phyloP scores from a whole-genome alignment of 2,888 invertebrate species.

The Autographa gamma region DNA sequence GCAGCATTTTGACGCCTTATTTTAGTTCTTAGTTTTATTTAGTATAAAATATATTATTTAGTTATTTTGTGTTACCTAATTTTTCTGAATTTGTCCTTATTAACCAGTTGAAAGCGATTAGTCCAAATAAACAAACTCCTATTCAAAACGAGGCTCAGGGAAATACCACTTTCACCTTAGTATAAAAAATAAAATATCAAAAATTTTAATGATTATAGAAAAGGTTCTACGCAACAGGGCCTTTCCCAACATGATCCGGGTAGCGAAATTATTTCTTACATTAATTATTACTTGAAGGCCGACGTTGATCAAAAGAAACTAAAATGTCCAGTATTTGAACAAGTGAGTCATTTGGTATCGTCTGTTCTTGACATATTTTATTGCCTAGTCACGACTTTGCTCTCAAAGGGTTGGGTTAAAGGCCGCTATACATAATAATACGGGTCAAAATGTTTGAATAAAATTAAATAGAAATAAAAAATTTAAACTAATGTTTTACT shows the following conservation, averaged over 20 bases:
- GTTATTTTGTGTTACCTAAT: no score
- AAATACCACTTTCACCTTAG: not conserved
- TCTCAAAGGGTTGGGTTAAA: not conserved
- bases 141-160: not conserved
- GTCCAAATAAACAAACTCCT: not conserved
- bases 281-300: constrained; percentile 21
- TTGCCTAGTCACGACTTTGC: constrained; percentile 5
- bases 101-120: not conserved
- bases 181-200: no score
- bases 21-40: no score
- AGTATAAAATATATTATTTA: no score
- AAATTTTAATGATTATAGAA: not conserved
- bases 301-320: constrained; percentile 28
- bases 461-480: no score
- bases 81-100: no score
- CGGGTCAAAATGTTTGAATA: not conserved
- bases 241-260: not conserved
- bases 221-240: not conserved
- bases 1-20: no score
- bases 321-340: constrained; percentile 14
- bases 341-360: constrained; percentile 17
- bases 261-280: not conserved
- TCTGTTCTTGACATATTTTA: constrained; percentile 26
- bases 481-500: no score
- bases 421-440: not conserved